Evolutionary conservation across 2,113 vertebrate species (phyloP).

Genomic region (Tachysurus vachellii): DNA sequence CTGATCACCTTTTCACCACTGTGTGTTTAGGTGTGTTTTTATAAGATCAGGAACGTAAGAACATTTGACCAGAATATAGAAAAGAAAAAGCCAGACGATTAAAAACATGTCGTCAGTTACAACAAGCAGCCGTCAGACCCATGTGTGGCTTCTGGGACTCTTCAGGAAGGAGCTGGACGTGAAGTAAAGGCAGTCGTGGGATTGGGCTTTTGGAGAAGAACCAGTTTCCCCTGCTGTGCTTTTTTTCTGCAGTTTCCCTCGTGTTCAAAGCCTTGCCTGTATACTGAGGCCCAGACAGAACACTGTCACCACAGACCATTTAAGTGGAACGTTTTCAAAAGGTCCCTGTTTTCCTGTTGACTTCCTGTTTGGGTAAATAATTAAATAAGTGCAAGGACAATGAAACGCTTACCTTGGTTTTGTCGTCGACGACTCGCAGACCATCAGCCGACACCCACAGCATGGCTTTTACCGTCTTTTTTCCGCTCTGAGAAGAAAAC

Average conservation of each 20-base stretch:
- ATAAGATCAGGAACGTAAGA: not conserved
- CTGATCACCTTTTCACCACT: constrained; percentile 22
- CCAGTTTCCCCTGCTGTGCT: constrained; percentile 21
- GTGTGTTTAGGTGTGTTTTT: not conserved
- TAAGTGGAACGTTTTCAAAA: not conserved
- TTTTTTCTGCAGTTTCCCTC: constrained; percentile 18
- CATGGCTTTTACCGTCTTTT: constrained; percentile 87
- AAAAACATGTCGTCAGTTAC: not conserved
- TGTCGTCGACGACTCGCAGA: constrained; percentile 90
- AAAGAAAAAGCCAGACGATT: too few species aligned
- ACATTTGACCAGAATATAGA: not conserved
- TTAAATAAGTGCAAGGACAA: not conserved
- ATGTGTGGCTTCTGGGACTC: not conserved
- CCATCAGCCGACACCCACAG: constrained; percentile 92
- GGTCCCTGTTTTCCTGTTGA: not conserved
- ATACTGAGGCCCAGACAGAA: constrained; percentile 4
- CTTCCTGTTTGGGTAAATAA: not conserved
- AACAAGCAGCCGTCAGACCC: constrained; percentile 19
- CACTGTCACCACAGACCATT: not conserved
- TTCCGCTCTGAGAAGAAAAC: constrained; percentile 76
- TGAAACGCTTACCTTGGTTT: constrained; percentile 81
- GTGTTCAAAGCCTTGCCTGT: not conserved
- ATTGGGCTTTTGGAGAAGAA: constrained; percentile 1
- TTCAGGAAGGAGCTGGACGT: constrained; percentile 3
- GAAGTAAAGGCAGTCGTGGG: constrained; percentile 22